A percentile compares a stretch with the other conserved stretches of the same genome.
Conservation (phyloP, 2,113 vertebrate genomes). For the Tachysurus vachellii region DNA sequence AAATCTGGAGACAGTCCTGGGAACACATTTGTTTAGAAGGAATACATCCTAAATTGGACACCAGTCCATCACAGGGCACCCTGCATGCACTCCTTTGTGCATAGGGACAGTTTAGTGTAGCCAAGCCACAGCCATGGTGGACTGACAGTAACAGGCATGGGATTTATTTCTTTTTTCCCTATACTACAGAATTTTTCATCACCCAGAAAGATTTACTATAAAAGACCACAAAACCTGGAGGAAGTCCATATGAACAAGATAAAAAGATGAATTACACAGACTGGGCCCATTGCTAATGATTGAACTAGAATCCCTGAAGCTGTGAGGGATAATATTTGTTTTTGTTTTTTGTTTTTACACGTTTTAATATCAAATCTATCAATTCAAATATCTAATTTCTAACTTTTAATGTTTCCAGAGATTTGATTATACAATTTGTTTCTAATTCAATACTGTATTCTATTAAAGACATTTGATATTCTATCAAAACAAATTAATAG, state of each 20-base stretch:
- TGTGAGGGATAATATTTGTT: too few relatives aligned
- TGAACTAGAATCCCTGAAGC: too few relatives aligned
- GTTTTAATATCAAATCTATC: too few relatives aligned
- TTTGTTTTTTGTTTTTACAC: too few relatives aligned
- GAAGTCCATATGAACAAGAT: not conserved
- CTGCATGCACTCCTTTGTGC: not conserved
- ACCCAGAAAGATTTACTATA: too few relatives aligned
- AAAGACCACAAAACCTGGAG: not conserved
- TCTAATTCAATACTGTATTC: too few relatives aligned
- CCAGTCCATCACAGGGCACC: not conserved
- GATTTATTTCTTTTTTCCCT: too few relatives aligned
- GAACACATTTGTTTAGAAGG: not conserved
- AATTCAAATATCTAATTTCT: too few relatives aligned
- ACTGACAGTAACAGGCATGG: not conserved
- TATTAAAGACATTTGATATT: too few relatives aligned
- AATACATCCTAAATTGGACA: not conserved
- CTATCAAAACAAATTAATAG: not conserved
- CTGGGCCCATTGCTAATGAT: not conserved
- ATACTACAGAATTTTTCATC: too few relatives aligned
- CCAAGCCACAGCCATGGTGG: not conserved
- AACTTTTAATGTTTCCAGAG: too few relatives aligned
- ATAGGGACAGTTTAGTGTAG: not conserved
- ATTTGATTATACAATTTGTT: too few relatives aligned
- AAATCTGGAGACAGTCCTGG: not conserved
- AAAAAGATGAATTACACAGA: not conserved